phyloP scores from a whole-genome alignment of 2,797 vertebrate species.

The Urosaurus nigricauda region DNA sequence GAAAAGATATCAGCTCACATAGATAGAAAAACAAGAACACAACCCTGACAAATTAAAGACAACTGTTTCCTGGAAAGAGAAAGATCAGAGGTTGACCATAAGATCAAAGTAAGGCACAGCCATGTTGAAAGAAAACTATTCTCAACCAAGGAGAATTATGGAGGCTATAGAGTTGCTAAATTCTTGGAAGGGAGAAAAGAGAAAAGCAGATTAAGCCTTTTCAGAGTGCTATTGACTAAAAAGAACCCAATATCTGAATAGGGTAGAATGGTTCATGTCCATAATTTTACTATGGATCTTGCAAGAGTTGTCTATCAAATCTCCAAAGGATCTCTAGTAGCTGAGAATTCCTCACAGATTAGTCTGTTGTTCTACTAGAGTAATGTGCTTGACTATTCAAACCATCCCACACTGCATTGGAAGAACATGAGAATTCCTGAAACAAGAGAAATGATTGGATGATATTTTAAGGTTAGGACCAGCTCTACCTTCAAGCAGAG shows the following conservation, averaged over 20 bases:
- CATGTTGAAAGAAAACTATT: too few relatives aligned
- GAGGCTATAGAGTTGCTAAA: too few relatives aligned
- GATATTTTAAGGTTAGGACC: background rate
- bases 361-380: too few relatives aligned
- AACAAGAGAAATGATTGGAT: background rate
- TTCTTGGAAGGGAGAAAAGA: too few relatives aligned
- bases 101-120: too few relatives aligned
- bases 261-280: background rate
- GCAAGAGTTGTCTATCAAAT: background rate
- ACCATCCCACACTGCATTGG: background rate
- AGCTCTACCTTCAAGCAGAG: too few relatives aligned
- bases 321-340: background rate
- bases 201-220: too few relatives aligned
- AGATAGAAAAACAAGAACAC: background rate
- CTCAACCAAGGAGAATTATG: too few relatives aligned
- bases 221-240: too few relatives aligned
- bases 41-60: background rate
- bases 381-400: background rate
- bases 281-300: background rate
- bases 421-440: background rate
- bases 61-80: background rate
- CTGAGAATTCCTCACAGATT: background rate
- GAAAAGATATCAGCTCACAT: background rate
- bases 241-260: too few relatives aligned
- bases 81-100: too few relatives aligned